These are phyloP conservation scores for Diadema setosum DNA, from an alignment of 35 echinoderm and acorn worm species.

Conservation along the genomic window DNA sequence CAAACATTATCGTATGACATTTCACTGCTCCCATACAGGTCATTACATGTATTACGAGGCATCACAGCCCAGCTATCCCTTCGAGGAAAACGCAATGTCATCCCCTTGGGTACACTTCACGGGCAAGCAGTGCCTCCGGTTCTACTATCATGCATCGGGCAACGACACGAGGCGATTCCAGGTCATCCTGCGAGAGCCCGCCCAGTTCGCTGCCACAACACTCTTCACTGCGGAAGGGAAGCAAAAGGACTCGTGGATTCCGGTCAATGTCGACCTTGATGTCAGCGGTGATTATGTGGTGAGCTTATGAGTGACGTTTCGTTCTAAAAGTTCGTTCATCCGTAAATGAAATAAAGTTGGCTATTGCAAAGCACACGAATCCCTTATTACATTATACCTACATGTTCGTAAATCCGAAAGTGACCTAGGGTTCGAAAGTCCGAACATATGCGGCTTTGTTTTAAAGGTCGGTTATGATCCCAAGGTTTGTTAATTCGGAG, in stretches of 20 bases:
- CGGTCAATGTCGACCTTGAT: not conserved
- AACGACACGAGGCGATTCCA: not conserved
- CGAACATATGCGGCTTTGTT: too few species aligned
- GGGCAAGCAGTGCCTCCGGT: not conserved
- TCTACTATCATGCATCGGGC: not conserved
- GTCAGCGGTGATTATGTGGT: not conserved
- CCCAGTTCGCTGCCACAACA: not conserved
- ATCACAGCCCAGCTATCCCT: not conserved
- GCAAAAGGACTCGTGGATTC: not conserved
- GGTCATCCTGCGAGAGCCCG: not conserved
- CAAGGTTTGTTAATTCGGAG: too few species aligned
- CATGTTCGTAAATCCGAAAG: too few species aligned
- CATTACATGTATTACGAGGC: slow-evolving; percentile 15
- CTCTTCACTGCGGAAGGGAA: not conserved
- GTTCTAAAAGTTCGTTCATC: too few species aligned
- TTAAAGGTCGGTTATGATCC: too few species aligned
- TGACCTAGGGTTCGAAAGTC: too few species aligned
- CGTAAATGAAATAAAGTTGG: too few species aligned
- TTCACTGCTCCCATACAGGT: not conserved
- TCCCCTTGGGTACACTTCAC: not conserved
- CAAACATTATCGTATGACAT: not conserved
- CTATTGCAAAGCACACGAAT: too few species aligned
- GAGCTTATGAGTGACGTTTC: too few species aligned
- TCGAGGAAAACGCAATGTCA: not conserved
- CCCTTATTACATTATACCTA: too few species aligned